phyloP scores from a whole-genome alignment of 2,888 invertebrate genomes.

The Spodoptera exigua region DNA sequence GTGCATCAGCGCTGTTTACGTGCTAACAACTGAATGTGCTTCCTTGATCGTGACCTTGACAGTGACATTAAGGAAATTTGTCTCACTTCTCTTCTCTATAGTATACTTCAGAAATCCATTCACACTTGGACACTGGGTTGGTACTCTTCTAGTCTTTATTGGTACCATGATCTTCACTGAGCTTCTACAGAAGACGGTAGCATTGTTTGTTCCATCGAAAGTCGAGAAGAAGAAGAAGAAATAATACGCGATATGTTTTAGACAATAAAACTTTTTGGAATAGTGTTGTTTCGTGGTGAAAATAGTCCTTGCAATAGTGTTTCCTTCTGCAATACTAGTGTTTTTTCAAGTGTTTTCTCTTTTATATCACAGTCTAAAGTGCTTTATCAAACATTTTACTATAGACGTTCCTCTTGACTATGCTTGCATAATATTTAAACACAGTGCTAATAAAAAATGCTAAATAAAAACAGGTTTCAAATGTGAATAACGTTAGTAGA shows the following conservation, averaged over 20 bases:
- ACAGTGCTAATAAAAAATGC: slow-evolving; percentile 1
- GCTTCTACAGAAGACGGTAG: slow-evolving; percentile 88
- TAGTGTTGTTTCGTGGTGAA: slow-evolving; percentile 4
- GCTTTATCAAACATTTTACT: not conserved
- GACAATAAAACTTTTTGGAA: slow-evolving; percentile 8
- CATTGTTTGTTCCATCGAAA: slow-evolving; percentile 71
- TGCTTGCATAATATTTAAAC: not conserved
- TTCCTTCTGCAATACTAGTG: slow-evolving; percentile 5
- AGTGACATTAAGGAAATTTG: slow-evolving; percentile 98
- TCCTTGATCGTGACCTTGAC: slow-evolving; percentile 98
- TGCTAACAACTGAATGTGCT: slow-evolving; percentile 97
- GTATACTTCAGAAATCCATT: slow-evolving; percentile 98
- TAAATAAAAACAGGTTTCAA: not conserved
- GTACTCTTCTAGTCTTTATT: slow-evolving; percentile 96
- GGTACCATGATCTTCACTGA: slow-evolving; percentile 98
- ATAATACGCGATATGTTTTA: slow-evolving; percentile 55
- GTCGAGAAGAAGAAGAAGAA: slow-evolving; percentile 77
- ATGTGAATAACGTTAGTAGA: not conserved
- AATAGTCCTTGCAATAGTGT: slow-evolving; percentile 1
- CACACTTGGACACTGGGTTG: slow-evolving; percentile 96
- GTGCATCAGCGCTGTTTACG: slow-evolving; percentile 98
- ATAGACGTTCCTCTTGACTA: not conserved
- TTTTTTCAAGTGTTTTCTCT: slow-evolving; percentile 2
- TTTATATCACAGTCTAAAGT: not conserved
- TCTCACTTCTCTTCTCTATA: slow-evolving; percentile 98